Conservation (phyloP, 2,113 vertebrate genomes). For the Poeciliopsis prolifica region DNA sequence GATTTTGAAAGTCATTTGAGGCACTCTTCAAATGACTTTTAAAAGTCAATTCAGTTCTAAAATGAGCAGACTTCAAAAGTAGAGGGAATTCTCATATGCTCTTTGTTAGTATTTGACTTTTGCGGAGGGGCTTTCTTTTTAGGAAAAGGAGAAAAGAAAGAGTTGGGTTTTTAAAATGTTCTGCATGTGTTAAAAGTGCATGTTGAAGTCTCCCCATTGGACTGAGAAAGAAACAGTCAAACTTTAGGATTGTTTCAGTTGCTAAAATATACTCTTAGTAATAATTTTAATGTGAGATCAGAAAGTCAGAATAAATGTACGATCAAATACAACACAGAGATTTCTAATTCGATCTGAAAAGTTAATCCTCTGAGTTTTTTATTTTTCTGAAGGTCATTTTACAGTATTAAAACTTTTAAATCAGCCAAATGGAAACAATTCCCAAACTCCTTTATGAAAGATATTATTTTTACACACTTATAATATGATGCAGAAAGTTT, state of each 20-base stretch:
- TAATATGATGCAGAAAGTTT: not conserved
- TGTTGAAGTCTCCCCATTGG: not conserved
- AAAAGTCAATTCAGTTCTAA: not conserved
- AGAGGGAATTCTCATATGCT: no score
- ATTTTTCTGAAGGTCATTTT: not conserved
- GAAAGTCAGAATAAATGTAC: not conserved
- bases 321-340: not conserved
- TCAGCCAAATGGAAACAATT: not conserved
- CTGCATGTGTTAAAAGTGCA: not conserved
- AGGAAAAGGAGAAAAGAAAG: not conserved
- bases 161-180: not conserved
- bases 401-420: not conserved
- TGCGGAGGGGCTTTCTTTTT: not conserved
- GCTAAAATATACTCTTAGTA: not conserved
- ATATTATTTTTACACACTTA: not conserved
- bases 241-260: not conserved
- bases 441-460: not conserved
- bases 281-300: not conserved
- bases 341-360: not conserved
- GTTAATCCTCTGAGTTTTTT: not conserved
- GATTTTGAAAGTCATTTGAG: not conserved
- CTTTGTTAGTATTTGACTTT: no score
- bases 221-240: no score
- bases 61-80: not conserved
- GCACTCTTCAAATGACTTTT: not conserved